phyloP scores from a whole-genome alignment of 2,888 invertebrate species.

The Lithodes maja region DNA sequence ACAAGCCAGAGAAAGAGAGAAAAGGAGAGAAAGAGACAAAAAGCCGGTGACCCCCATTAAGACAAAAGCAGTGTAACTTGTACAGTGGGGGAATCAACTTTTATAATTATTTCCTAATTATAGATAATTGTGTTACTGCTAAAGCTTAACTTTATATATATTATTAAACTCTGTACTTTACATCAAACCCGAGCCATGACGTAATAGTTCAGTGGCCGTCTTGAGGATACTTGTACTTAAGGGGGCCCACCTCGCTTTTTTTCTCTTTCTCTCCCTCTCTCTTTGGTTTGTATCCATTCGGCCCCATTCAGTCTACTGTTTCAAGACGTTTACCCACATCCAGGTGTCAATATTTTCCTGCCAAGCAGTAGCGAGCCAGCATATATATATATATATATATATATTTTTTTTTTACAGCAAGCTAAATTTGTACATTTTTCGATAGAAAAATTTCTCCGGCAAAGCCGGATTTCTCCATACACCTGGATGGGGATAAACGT shows the following conservation, averaged over 20 bases:
- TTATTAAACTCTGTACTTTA: too few species aligned
- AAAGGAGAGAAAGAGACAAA: too few species aligned
- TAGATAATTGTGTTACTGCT: neutral
- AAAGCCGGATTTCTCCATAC: too few species aligned
- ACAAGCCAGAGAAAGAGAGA: too few species aligned
- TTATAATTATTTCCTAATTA: neutral
- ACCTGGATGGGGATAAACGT: too few species aligned
- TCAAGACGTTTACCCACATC: neutral
- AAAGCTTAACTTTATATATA: neutral
- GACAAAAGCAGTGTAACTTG: conserved; percentile 10
- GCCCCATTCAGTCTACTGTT: neutral
- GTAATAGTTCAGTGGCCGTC: neutral
- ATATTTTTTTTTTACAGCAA: too few species aligned
- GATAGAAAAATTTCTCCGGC: too few species aligned
- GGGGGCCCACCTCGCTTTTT: neutral
- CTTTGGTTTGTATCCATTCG: conserved; percentile 9
- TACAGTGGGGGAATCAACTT: conserved; percentile 45
- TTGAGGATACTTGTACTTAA: neutral
- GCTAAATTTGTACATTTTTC: too few species aligned
- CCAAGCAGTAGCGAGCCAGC: too few species aligned
- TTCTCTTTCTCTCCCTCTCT: neutral
- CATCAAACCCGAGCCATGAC: neutral
- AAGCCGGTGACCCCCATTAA: too few species aligned
- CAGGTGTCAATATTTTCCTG: too few species aligned
- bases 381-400: too few species aligned